Base-by-base conservation (phyloP, 1,140 invertebrate genomes). In the Zelostemma sp. region DNA sequence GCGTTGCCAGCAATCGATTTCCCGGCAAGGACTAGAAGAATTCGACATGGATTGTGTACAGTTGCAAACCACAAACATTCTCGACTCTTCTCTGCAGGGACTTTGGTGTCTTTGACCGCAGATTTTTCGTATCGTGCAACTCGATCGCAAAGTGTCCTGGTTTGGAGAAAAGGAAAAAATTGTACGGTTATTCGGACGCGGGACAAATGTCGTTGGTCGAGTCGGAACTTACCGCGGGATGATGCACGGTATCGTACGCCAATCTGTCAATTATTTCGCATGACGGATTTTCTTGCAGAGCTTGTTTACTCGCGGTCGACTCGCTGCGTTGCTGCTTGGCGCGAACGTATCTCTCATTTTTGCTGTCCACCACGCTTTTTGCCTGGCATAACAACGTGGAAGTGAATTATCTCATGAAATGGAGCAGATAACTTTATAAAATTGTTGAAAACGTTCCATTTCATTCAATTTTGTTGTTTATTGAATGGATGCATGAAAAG, bases 191-290 rank as follows among this genome's bases (percentile, higher is more conserved):
- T 28, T 28, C 25, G 25, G 3, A 8, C 3, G 25, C 25, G 3
- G 25, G 3, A 4, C 8, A 8, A 8, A 28, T 28, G 8, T 28
- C 25, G 25, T 28, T 4, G 3, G 25, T 28, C 25, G 25, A 28
- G 25, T 28, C 8, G 8, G 25, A 14, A 69, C 77, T 77, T 73
- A 85, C 83, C 15, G 68, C 69, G 4, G 81, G 80, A 76, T 84
- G 76, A 66, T 83, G 76, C 19, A 74, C 68, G 6, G 77, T 81
- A 54, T 84, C 80, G 21, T 82, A 84, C 21, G 82, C 78, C 19
- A 84, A 72, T 73, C 53, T 78, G 53, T 84, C 75, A 35, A 85
- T 83, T 17, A 79, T 59, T 21, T 83, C 72, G 33, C 77, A 58
- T n/a, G 72, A 75, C 1, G 68, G 62, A 17, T 54, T 70, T 17